Percentiles rank a stretch among this genome's conserved stretches.
Evolutionary conservation across 2,113 vertebrate genomes (phyloP).

Genomic region (Pelusios castaneus): DNA sequence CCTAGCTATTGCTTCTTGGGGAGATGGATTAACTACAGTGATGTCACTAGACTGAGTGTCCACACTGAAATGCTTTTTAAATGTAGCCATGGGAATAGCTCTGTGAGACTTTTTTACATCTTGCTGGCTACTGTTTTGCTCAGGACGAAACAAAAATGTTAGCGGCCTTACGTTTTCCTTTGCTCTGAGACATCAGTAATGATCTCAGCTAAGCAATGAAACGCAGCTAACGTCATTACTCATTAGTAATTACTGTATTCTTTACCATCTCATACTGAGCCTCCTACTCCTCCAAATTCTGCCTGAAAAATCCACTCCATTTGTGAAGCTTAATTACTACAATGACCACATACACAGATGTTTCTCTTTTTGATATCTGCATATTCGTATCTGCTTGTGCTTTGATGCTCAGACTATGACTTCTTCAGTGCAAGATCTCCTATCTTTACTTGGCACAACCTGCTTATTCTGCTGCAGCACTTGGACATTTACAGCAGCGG

Average conservation of each 20-base stretch:
- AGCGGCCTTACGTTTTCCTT: constrained; percentile 58
- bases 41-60: background rate
- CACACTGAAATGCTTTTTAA: background rate
- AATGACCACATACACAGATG: background rate
- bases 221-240: constrained; percentile 28
- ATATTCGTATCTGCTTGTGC: background rate
- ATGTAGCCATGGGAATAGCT: background rate
- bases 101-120: constrained; percentile 39
- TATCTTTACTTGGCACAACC: background rate
- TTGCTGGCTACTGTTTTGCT: constrained; percentile 33
- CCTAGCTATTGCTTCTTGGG: background rate
- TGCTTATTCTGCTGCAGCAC: background rate
- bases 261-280: constrained; percentile 38
- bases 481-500: background rate
- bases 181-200: constrained; percentile 39
- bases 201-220: constrained; percentile 41
- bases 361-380: background rate
- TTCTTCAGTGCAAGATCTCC: background rate
- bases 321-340: background rate
- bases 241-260: constrained; percentile 28
- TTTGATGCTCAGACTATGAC: background rate
- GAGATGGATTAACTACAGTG: background rate
- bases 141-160: constrained; percentile 51
- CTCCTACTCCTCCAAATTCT: background rate
- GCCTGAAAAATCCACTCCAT: background rate